These are phyloP conservation scores for Pemphigus obesinymphae DNA, from an alignment of 1,140 invertebrate genomes.

Conservation along the genomic window DNA sequence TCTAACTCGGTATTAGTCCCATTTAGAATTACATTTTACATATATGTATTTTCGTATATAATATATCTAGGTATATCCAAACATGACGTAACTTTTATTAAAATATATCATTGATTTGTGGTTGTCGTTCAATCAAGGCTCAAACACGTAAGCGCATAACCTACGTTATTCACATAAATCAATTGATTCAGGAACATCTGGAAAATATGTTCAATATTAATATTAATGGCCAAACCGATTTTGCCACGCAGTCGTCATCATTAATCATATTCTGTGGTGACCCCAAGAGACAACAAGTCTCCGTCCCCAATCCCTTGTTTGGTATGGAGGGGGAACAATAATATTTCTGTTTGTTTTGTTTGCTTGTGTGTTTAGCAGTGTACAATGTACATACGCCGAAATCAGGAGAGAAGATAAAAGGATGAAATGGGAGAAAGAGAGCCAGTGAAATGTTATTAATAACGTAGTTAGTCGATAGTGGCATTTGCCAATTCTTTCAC, in stretches of 20 bases:
- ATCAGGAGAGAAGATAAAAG: not conserved
- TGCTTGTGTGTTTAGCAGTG: not conserved
- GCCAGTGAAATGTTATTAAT: not conserved
- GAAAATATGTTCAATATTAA: not conserved
- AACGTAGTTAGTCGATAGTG: not conserved
- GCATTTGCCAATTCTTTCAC: not conserved
- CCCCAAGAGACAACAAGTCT: not conserved
- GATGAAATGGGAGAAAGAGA: not conserved
- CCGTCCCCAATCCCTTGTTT: not conserved
- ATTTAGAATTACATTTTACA: too few species aligned
- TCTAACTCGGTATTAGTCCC: too few species aligned
- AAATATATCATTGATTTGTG: not conserved
- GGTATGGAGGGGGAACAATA: not conserved
- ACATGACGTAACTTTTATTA: too few species aligned
- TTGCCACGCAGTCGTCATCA: not conserved
- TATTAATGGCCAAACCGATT: slow-evolving; percentile 9
- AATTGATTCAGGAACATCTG: slow-evolving; percentile 1
- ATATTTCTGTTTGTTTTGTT: not conserved
- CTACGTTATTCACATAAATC: slow-evolving; percentile 8
- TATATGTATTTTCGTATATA: too few species aligned
- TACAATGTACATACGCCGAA: not conserved
- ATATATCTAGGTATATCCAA: too few species aligned
- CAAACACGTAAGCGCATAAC: not conserved
- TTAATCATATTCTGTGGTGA: slow-evolving; percentile 1
- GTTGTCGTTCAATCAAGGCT: not conserved